Percentiles rank a stretch among this genome's conserved stretches.
Conservation (phyloP, 1,140 invertebrate genomes). For the Catajapyx aquilonaris region DNA sequence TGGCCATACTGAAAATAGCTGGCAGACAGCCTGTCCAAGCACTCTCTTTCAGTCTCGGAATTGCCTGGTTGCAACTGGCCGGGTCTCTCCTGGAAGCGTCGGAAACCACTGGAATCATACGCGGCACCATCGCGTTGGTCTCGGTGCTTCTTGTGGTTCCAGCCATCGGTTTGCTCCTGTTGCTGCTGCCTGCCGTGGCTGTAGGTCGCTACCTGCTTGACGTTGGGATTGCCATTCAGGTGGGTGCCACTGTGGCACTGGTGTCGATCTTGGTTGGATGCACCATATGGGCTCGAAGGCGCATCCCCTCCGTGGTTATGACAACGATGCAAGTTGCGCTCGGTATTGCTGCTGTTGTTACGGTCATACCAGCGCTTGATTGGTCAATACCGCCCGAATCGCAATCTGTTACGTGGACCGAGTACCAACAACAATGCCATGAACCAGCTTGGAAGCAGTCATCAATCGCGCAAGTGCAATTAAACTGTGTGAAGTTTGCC, state of each 20-base stretch:
- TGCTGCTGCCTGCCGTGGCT: background rate
- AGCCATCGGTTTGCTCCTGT: background rate
- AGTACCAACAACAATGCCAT: background rate
- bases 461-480: background rate
- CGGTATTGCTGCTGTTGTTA: background rate
- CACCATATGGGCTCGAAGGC: background rate
- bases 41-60: too few species aligned
- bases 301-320: background rate
- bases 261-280: background rate
- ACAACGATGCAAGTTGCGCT: background rate
- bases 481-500: background rate
- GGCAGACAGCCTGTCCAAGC: too few species aligned
- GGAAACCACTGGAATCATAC: background rate
- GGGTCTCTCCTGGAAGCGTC: slow-evolving; percentile 20
- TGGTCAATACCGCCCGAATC: background rate
- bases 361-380: background rate
- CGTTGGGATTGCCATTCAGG: background rate
- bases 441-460: background rate
- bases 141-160: background rate
- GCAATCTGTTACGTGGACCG: background rate
- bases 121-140: background rate
- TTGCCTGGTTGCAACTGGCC: slow-evolving; percentile 13
- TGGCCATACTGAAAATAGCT: too few species aligned
- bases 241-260: background rate
- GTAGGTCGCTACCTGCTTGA: background rate